phyloP scores from a whole-genome alignment of 2,888 invertebrate species.

The Tupiocoris notatus region DNA sequence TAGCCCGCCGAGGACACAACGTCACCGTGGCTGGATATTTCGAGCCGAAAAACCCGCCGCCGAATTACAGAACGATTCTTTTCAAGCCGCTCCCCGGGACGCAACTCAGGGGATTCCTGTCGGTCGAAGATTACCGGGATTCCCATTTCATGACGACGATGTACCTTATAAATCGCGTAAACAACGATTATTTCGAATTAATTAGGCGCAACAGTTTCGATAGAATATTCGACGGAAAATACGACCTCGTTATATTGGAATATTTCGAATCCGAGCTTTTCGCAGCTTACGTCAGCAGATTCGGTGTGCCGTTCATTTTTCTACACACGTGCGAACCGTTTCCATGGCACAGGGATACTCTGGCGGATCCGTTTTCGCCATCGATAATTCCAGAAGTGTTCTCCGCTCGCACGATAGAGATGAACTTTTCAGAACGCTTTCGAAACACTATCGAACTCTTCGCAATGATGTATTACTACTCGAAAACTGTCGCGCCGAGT shows the following conservation, averaged over 20 bases:
- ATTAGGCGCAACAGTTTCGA: neutral
- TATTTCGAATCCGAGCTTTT: slow-evolving; percentile 72
- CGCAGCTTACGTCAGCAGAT: slow-evolving; percentile 64
- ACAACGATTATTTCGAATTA: slow-evolving; percentile 6
- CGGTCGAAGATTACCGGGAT: neutral
- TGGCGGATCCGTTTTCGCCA: slow-evolving; percentile 62
- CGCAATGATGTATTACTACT: slow-evolving; percentile 52
- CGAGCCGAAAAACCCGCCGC: slow-evolving; percentile 14
- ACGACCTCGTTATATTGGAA: slow-evolving; percentile 68
- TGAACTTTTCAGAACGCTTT: slow-evolving; percentile 52
- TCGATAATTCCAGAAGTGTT: slow-evolving; percentile 47
- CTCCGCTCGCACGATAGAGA: neutral
- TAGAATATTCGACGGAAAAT: slow-evolving; percentile 51
- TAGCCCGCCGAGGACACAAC: slow-evolving; percentile 41
- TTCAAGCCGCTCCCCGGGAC: slow-evolving; percentile 12
- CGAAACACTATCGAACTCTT: slow-evolving; percentile 55
- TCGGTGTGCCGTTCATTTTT: slow-evolving; percentile 63
- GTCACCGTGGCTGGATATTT: slow-evolving; percentile 37
- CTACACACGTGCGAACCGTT: slow-evolving; percentile 62
- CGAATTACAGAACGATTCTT: slow-evolving; percentile 15
- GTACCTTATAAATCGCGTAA: neutral
- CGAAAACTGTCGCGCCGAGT: slow-evolving; percentile 43
- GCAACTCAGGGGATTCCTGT: neutral
- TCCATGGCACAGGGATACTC: slow-evolving; percentile 63
- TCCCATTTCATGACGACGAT: slow-evolving; percentile 12